Conservation (phyloP, 2,113 vertebrate species). For the Symphodus melops region DNA sequence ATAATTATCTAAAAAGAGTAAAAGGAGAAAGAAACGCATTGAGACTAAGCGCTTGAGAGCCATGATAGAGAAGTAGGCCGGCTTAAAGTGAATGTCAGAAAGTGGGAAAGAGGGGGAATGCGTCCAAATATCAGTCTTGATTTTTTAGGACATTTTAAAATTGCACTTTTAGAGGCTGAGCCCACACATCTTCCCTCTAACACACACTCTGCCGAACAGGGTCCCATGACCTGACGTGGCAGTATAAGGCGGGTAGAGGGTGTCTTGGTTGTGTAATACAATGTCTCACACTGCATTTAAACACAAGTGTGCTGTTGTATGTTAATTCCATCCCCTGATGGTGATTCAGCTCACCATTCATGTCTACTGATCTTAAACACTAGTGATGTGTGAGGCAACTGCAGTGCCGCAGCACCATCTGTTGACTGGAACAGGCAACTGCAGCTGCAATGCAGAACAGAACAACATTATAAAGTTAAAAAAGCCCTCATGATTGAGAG, state of each 20-base stretch:
- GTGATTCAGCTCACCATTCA: slow-evolving; percentile 25
- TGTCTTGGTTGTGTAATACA: slow-evolving; percentile 55
- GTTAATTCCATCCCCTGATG: slow-evolving; percentile 54
- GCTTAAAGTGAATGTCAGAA: slow-evolving; percentile 28
- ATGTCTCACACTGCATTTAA: slow-evolving; percentile 41
- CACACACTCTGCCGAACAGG: slow-evolving; percentile 11
- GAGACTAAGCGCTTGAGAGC: neutral
- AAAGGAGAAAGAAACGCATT: neutral
- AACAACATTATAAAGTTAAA: neutral
- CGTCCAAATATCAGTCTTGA: slow-evolving; percentile 20
- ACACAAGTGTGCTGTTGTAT: slow-evolving; percentile 53
- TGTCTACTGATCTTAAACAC: slow-evolving; percentile 13
- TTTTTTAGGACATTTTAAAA: slow-evolving; percentile 6
- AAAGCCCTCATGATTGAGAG: neutral
- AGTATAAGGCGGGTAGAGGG: slow-evolving; percentile 19
- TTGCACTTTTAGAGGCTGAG: neutral
- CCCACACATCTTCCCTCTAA: neutral
- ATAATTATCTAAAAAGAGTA: neutral
- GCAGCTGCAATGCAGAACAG: slow-evolving; percentile 10
- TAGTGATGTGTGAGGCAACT: neutral
- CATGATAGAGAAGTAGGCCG: neutral
- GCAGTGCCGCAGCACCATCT: slow-evolving; percentile 78
- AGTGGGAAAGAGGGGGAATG: neutral
- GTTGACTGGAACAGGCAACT: slow-evolving; percentile 7
- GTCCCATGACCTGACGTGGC: slow-evolving; percentile 25